Percentiles rank a stretch among this genome's conserved stretches.
Evolutionary conservation across 2,797 vertebrate species (phyloP).

Genomic region (Cyprinella venusta): DNA sequence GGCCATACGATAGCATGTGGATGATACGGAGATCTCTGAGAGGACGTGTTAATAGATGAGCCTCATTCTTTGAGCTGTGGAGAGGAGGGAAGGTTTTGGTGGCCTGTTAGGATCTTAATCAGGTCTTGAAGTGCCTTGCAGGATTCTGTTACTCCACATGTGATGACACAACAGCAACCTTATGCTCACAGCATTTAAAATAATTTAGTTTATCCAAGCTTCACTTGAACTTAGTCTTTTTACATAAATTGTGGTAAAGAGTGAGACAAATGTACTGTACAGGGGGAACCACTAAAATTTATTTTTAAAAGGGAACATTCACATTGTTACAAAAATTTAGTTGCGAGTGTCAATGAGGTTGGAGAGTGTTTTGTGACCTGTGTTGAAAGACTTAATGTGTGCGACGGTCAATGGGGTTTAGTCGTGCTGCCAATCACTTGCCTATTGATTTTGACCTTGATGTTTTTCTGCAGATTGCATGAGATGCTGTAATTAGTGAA

Average conservation of each 20-base stretch:
- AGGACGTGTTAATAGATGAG: slow-evolving; percentile 67
- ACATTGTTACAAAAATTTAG: background rate
- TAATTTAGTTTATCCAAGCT: background rate
- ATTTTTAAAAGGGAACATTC: background rate
- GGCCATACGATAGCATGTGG: slow-evolving; percentile 63
- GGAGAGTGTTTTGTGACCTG: slow-evolving; percentile 34
- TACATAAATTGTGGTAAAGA: background rate
- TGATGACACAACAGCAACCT: slow-evolving; percentile 53
- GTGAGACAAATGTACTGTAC: background rate
- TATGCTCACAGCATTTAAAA: slow-evolving; percentile 14
- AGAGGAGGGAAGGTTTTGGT: slow-evolving; percentile 45
- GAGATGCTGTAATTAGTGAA: slow-evolving; percentile 6
- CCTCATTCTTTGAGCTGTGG: slow-evolving; percentile 37
- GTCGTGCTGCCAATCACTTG: slow-evolving; percentile 40
- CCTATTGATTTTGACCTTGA: slow-evolving; percentile 27
- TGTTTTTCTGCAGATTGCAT: slow-evolving; percentile 1
- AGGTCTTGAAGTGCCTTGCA: slow-evolving; percentile 23
- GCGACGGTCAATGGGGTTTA: slow-evolving; percentile 3
- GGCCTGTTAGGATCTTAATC: slow-evolving; percentile 37
- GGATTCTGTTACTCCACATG: slow-evolving; percentile 49
- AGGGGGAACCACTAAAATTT: too few relatives aligned
- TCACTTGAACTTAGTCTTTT: slow-evolving; percentile 23
- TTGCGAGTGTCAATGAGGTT: background rate
- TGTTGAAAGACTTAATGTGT: background rate
- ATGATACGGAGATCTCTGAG: slow-evolving; percentile 68